Base-by-base conservation (phyloP, 1,140 invertebrate species). In the Mesaphorura yosii region DNA sequence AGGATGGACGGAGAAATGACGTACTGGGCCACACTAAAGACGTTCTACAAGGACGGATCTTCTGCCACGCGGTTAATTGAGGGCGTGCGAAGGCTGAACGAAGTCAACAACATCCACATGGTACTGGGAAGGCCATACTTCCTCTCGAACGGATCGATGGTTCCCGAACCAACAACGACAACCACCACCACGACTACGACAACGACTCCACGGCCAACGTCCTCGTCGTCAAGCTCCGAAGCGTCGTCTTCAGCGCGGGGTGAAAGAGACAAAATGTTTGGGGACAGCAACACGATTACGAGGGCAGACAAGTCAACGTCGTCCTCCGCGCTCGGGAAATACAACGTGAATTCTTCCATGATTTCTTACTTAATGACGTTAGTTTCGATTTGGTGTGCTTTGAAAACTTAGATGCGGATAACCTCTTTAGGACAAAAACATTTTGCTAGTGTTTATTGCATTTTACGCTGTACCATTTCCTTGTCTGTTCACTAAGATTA, bases 1-100 rank as follows among this genome's bases (percentile, higher is more conserved):
- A 44, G 28, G 6, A 20, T 53, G 10, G 51, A 55, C 20, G 60
- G 60, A 29, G 51, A 59, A 42, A 57, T 57, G 51, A 57, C 44
- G 37, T 62, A 57, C 51, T 56, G 48, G 48, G 53, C 57, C 12
- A 53, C 38, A 14, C 40, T 62, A 3, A 58, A 51, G 29, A 62
- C 60, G 19, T 29, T 27, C 17, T 62, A 39, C 39, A 62, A 62
- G 39, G 60, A 62, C 31, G 57, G 55, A 5, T 42, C 57, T 1
- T 54, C 34, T 14, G 27, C 53, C 14, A 57, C 52, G 6, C 46
- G 60, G 19, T 40, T 47, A 10, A 55, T 62, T 40, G 60, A 59
- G 20, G 57, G 52, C 1, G 50, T 57, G 19, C 29, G 60, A 19
- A 56, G 44, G 40, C 14, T 58, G 14, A 56, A 48, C 17, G 40